Base-by-base conservation (phyloP, 1,140 invertebrate species). In the Cheumatopsyche charites region DNA sequence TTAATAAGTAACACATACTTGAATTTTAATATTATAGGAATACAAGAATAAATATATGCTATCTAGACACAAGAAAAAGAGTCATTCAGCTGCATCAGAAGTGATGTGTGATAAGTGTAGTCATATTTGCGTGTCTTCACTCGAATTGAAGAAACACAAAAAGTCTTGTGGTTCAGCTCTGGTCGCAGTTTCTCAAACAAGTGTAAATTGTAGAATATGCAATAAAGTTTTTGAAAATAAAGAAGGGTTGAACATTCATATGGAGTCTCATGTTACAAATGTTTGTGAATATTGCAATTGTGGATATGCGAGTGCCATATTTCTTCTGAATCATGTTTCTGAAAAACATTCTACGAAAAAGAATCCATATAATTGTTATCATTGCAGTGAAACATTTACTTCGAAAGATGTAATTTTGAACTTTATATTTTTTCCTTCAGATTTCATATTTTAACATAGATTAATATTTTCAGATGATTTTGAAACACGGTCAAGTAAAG, bases 361-460 rank as follows among this genome's bases (percentile, higher is more conserved):
- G 2, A 61, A 26, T 43, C 74, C 62, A 2, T 70, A 67, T 45
- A 19, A 1, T 11, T 75, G 74, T 19, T 25, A 47, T 3, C 58
- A 49, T 23, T 75, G 74, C 41, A 25, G 62, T 25, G 70, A 73
- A 36, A 45, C 6, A 7, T 75, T 75, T 63, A 62, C 71, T 6
- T 52, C 42, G 1, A 75, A 70, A 23, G 43, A 68, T 41, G 71
- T 72, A 62, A 11, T 1, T 3, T 4, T 3, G 11, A 25, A 1
- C 3, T 61, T 47, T 47, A 6, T 47, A 2, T n/a, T 6, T 47
- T 6, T 3, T 17, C 4, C 45, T 17, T 13, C 2, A 47, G 13
- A 4, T 3, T 47, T 13, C 13, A n/a, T 47, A 4, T 47, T 6
- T 13, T 47, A 2, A n/a, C 45, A 47, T n/a, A 6, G 3, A 36